Evolutionary conservation across 2,888 invertebrate genomes (phyloP), one percentile per base, ranked within the genome.

Genomic region (Aphidoletes aphidimyza): DNA sequence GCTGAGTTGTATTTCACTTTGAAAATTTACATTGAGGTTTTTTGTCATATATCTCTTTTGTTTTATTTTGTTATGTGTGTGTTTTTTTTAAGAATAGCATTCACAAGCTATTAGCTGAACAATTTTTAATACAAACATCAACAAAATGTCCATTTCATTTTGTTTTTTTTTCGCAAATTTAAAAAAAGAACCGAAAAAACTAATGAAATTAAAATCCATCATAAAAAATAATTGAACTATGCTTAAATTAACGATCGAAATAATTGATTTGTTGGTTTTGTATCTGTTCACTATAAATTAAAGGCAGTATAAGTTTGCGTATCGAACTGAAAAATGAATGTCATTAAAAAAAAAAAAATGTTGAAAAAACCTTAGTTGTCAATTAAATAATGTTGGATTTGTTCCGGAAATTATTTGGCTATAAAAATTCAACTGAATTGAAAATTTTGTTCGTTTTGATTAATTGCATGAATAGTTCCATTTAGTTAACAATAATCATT

Each of bases 1-100:
- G 69, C 69, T 69, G 69, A 54, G 54, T 69, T 69, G 26, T 69
- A 69, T 69, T 69, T 69, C 69, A 69, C 69, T 30, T 69, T 69
- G 26, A 30, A 34, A 69, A 69, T 30, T 42, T 69, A 69, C 69
- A 69, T 69, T 69, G 69, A 69, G 30, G 54, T 47, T 47, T 47
- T 54, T 49, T 49, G 49, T 49, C 11, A 49, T 49, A 3, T 9
- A 2, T 26, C 6, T 42, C 42, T 54, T 22, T 26, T 22, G 54
- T 26, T 54, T 54, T 42, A 9, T 42, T 42, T 9, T 42, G 8
- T 54, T 11, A 26, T 54, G n/a, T 54, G 8, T 54, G 17, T 49
- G 3, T 22, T 54, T 6, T 22, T 54, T 54, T 26, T 26, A 54
- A 54, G 22, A 54, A 26, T 42, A n/a, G 19, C 2, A 17, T 47